phyloP scores from a whole-genome alignment of 2,797 vertebrate genomes.

The Octomys mimax region DNA sequence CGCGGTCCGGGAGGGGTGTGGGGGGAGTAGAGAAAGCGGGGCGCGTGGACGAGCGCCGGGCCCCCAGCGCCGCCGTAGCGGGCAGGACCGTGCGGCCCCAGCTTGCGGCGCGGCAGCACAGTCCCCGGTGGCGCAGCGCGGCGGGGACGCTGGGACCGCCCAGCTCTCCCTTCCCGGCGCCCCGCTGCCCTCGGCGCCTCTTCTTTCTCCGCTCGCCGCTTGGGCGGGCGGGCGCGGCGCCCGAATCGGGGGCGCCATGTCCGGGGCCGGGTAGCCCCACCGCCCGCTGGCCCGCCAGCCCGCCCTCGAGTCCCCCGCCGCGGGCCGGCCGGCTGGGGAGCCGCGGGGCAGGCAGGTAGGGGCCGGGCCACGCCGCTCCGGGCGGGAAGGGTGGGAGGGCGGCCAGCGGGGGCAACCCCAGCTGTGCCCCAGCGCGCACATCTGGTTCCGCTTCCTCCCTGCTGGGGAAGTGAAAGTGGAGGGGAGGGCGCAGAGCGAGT shows the following conservation, averaged over 20 bases:
- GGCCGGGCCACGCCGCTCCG: conserved; percentile 67
- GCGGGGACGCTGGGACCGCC: conserved; percentile 65
- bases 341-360: conserved; percentile 82
- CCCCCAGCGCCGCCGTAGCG: not conserved
- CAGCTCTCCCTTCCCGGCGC: conserved; percentile 56
- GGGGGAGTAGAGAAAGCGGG: conserved; percentile 62
- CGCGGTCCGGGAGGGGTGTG: not conserved
- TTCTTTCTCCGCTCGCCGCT: conserved; percentile 39
- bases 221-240: not conserved
- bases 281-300: conserved; percentile 68
- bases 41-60: conserved; percentile 18
- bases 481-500: conserved; percentile 36
- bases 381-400: conserved; percentile 48
- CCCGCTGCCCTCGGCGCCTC: conserved; percentile 35
- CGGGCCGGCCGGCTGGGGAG: conserved; percentile 75
- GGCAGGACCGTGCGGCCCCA: not conserved
- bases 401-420: conserved; percentile 41
- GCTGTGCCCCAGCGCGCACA: conserved; percentile 69
- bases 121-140: conserved; percentile 56
- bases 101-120: conserved; percentile 20
- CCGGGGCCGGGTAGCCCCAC: conserved; percentile 66
- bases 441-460: conserved; percentile 81
- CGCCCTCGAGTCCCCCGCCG: conserved; percentile 74
- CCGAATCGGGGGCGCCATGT: conserved; percentile 64
- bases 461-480: conserved; percentile 67